Conservation (phyloP, 2,888 invertebrate species). For the Spisula subtruncata region DNA sequence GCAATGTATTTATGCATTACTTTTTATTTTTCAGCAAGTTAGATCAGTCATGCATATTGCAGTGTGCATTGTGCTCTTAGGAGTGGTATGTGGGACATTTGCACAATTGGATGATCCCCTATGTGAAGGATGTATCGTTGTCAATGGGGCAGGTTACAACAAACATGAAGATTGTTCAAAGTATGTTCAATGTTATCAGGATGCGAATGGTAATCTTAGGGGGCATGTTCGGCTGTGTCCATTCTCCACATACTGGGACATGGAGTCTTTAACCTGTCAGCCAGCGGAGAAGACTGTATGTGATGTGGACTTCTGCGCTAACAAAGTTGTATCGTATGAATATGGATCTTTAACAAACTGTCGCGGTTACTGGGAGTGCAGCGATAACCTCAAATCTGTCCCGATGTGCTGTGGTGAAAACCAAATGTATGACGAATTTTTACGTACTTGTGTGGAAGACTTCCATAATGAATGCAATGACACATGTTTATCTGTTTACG, state of each 20-base stretch:
- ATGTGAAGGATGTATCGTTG: constrained; percentile 48
- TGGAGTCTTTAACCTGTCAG: constrained; percentile 70
- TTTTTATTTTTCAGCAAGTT: too few species aligned
- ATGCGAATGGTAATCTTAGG: constrained; percentile 51
- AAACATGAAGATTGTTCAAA: constrained; percentile 75
- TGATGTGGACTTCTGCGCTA: constrained; percentile 64
- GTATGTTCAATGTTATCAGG: constrained; percentile 75
- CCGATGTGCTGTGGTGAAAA: constrained; percentile 77
- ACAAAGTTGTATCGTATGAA: constrained; percentile 26
- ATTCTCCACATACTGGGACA: constrained; percentile 76
- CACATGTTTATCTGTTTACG: constrained; percentile 55
- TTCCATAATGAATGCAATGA: constrained; percentile 46
- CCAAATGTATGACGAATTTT: constrained; percentile 62
- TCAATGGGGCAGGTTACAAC: constrained; percentile 72
- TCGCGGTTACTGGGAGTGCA: constrained; percentile 79
- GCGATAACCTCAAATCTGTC: constrained; percentile 62
- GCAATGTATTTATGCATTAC: too few species aligned
- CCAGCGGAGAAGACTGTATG: constrained; percentile 66
- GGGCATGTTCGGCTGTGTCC: constrained; percentile 74
- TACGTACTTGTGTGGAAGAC: constrained; percentile 71
- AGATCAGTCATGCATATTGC: background rate
- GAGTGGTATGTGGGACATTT: background rate
- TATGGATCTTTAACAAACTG: constrained; percentile 71
- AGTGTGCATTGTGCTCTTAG: background rate
- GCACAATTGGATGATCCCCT: constrained; percentile 22